These are phyloP conservation scores for Acleris emargana DNA, from an alignment of 2,888 invertebrate genomes.

Conservation along the genomic window DNA sequence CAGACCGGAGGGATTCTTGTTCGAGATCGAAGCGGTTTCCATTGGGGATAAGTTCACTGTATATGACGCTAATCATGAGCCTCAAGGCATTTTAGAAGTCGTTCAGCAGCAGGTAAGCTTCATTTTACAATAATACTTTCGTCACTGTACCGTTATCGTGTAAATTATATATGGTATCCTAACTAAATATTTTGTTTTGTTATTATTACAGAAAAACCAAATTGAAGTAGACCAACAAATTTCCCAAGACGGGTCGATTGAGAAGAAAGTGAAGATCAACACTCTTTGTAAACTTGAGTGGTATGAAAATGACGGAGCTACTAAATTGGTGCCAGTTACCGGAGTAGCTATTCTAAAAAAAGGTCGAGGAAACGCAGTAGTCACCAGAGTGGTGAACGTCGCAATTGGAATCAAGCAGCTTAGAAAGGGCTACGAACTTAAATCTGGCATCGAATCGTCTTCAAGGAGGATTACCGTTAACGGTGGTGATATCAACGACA, in stretches of 20 bases:
- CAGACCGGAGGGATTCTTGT: constrained; percentile 88
- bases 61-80: constrained; percentile 86
- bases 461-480: constrained; percentile 85
- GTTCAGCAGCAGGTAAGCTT: constrained; percentile 85
- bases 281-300: constrained; percentile 87
- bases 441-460: constrained; percentile 86
- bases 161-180: neutral
- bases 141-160: neutral
- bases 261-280: constrained; percentile 85
- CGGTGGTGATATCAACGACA: constrained; percentile 85
- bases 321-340: constrained; percentile 83
- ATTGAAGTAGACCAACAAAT: constrained; percentile 76
- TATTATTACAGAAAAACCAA: constrained; percentile 71
- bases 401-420: constrained; percentile 82
- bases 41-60: constrained; percentile 89
- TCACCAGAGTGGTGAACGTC: constrained; percentile 83
- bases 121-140: neutral
- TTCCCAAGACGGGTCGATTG: constrained; percentile 74
- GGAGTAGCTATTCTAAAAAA: constrained; percentile 84
- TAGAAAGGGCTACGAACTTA: constrained; percentile 84
- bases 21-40: constrained; percentile 87
- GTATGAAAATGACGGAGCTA: constrained; percentile 86
- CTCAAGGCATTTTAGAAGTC: constrained; percentile 87
- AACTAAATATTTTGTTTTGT: constrained; percentile 12
- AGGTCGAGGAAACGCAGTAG: constrained; percentile 76